Evolutionary conservation across 2,113 vertebrate genomes (phyloP).

Genomic region (Bubo scandiacus): DNA sequence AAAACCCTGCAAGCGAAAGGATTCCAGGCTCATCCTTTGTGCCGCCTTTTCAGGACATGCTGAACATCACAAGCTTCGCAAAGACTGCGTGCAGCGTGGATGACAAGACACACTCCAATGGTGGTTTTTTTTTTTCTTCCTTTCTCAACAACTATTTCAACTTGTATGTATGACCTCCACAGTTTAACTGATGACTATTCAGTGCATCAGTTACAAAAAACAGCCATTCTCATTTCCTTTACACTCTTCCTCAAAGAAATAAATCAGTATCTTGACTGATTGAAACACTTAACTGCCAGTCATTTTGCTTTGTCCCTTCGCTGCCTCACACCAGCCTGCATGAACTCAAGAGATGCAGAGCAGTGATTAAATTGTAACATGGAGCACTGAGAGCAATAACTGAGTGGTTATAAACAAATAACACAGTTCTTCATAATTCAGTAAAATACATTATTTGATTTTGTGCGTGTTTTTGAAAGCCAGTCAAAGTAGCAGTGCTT

Average conservation of each 20-base stretch:
- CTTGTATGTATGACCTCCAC: constrained; percentile 28
- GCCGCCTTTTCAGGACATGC: neutral
- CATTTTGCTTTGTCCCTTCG: neutral
- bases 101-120: neutral
- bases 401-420: constrained; percentile 40
- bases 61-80: neutral
- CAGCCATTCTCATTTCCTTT: constrained; percentile 28
- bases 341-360: neutral
- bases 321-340: neutral
- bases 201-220: neutral
- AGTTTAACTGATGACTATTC: neutral
- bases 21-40: neutral
- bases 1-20: neutral
- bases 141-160: constrained; percentile 41
- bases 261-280: constrained; percentile 55
- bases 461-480: neutral
- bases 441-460: neutral
- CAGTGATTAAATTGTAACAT: constrained; percentile 39
- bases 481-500: neutral
- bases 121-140: neutral
- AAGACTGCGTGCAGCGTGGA: neutral
- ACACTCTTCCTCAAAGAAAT: constrained; percentile 51
- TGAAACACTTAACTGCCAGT: constrained; percentile 4
- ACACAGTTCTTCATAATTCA: constrained; percentile 4
- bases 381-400: constrained; percentile 33